These are phyloP conservation scores for Tenthredo distinguenda DNA, from an alignment of 2,888 invertebrate species.

Conservation along the genomic window DNA sequence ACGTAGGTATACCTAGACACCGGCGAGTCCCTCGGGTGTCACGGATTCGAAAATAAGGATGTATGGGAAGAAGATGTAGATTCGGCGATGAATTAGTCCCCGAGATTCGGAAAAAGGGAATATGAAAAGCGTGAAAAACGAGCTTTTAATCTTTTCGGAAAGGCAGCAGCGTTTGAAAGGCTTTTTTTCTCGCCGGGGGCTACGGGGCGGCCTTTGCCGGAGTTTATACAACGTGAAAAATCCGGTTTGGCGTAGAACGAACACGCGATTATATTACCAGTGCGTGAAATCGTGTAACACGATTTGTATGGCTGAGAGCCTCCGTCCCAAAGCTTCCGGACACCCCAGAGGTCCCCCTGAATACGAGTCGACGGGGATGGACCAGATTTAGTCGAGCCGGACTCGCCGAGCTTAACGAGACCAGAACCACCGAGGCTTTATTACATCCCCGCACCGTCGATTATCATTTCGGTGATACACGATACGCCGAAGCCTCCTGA, in stretches of 20 bases:
- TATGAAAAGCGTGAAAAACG: background rate
- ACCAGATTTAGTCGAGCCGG: conserved; percentile 42
- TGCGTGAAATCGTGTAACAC: conserved; percentile 52
- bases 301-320: conserved; percentile 50
- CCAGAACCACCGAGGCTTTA: conserved; percentile 9
- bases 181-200: background rate
- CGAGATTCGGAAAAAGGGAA: background rate
- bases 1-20: background rate
- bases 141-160: background rate
- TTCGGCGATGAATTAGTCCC: background rate
- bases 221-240: conserved; percentile 45
- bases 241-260: conserved; percentile 13
- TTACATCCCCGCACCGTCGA: background rate
- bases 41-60: background rate
- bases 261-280: conserved; percentile 44
- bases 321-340: conserved; percentile 43
- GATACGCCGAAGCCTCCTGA: background rate
- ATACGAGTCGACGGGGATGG: conserved; percentile 45
- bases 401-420: conserved; percentile 41
- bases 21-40: background rate
- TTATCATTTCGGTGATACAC: conserved; percentile 8
- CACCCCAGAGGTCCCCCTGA: conserved; percentile 8
- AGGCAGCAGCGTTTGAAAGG: conserved; percentile 15
- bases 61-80: background rate
- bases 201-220: background rate